A percentile compares a stretch with the other conserved stretches of the same genome.
Conservation (phyloP, 2,888 invertebrate genomes). For the Rotaria magnacalcarata region DNA sequence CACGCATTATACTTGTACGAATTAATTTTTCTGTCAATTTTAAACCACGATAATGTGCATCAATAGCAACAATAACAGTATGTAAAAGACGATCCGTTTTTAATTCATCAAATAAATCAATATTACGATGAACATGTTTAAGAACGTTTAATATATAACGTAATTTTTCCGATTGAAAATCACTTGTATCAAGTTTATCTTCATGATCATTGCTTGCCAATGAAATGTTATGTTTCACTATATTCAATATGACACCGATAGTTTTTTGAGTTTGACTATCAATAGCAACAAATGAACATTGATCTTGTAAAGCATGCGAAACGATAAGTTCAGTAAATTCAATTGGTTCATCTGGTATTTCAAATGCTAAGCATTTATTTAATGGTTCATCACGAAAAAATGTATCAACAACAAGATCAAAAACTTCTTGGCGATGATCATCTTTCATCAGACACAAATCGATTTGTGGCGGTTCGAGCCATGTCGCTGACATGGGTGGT, state of each 20-base stretch:
- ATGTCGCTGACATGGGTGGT: not conserved
- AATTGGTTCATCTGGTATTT: constrained; percentile 15
- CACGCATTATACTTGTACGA: not conserved
- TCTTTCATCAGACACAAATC: not conserved
- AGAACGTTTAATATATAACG: constrained; percentile 23
- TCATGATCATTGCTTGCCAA: not conserved
- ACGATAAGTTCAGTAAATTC: not conserved
- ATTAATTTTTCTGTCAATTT: constrained; percentile 9
- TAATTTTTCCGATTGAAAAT: constrained; percentile 32
- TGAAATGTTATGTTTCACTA: not conserved
- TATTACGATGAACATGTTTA: constrained; percentile 9
- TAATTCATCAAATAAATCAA: not conserved
- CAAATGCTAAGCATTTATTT: constrained; percentile 20
- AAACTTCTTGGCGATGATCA: not conserved
- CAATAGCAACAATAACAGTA: not conserved
- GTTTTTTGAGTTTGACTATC: constrained; percentile 5
- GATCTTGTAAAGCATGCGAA: not conserved
- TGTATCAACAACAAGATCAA: not conserved
- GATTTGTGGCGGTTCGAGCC: not conserved
- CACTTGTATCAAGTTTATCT: not conserved
- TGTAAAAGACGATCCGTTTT: constrained; percentile 11
- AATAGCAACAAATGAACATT: constrained; percentile 29
- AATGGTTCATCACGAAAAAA: constrained; percentile 35
- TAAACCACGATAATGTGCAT: constrained; percentile 31
- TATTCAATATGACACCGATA: constrained; percentile 8